These are phyloP conservation scores for Coelinius sp. DNA, from an alignment of 2,888 invertebrate genomes.

Conservation along the genomic window DNA sequence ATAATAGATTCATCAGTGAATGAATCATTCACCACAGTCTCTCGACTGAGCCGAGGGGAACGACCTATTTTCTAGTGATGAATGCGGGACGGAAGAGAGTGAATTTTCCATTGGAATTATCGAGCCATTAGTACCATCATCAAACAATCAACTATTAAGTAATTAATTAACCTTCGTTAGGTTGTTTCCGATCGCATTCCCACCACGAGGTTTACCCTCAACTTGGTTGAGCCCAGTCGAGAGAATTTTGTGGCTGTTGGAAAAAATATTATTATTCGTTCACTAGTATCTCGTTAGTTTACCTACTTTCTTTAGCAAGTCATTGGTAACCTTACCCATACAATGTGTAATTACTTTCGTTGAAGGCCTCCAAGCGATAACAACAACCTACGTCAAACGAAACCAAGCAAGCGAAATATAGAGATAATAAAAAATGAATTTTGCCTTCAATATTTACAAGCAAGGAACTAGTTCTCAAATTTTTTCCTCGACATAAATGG, in stretches of 20 bases:
- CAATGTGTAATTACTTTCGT: too few species aligned
- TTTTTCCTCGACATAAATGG: too few species aligned
- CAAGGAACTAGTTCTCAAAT: too few species aligned
- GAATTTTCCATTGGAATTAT: neutral
- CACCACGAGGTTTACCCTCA: conserved; percentile 2
- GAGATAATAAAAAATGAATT: too few species aligned
- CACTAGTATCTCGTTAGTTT: conserved; percentile 7
- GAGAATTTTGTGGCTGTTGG: conserved; percentile 17
- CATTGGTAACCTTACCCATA: too few species aligned
- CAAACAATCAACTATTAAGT: conserved; percentile 35
- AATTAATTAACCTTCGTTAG: conserved; percentile 39
- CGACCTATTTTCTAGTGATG: neutral
- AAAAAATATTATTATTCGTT: neutral
- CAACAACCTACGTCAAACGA: too few species aligned
- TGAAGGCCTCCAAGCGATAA: too few species aligned
- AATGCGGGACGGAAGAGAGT: neutral
- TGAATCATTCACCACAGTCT: neutral
- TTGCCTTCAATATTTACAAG: too few species aligned
- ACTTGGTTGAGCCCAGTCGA: neutral
- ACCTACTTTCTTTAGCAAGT: too few species aligned
- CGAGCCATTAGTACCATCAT: conserved; percentile 15
- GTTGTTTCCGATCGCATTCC: neutral
- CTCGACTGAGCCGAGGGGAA: neutral
- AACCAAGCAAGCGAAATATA: too few species aligned
- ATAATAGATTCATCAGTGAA: conserved; percentile 6